Base-by-base conservation (phyloP, 1,140 invertebrate species). In the Ceratoteleas bidentatus region DNA sequence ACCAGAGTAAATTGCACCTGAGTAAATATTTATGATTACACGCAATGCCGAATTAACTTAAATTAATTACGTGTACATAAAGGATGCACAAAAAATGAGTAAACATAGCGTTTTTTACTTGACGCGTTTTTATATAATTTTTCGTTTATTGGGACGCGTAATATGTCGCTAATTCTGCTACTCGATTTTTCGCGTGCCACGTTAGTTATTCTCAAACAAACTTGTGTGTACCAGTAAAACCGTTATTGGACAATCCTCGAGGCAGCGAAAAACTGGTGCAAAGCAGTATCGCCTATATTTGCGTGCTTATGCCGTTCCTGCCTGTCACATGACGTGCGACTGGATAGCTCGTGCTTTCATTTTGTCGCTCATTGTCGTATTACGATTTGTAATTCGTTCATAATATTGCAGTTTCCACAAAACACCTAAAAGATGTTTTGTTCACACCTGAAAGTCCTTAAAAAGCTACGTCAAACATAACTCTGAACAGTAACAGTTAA, bases 241-340 rank as follows among this genome's bases (percentile, higher is more conserved):
- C 61, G 58, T 78, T 76, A 78, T 80, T 81, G 79, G 66, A 56
- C 54, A 70, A 58, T 80, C 45, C 49, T 76, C 56, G 66, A 81
- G 75, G 68, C 79, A 83, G 70, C 74, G 68, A 81, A 73, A 60
- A 74, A 62, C 69, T 77, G 70, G 68, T 78, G 56, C 81, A 79
- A 84, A 84, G 76, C 73, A 77, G 80, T 64, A 65, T 69, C 68
- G 49, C 58, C 45, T 34, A 65, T 73, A 79, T 62, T 83, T 60
- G 60, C 33, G 79, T 61, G 24, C 74, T 74, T 74, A 69, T 77
- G 78, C 13, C 43, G 32, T 58, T 68, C 32, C 36, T 69, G 64
- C 9, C 24, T 38, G 76, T 74, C 9, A 5, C 45, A n/a, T 75
- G 54, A 65, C 65, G 66, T 73, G 50, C 43, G 53, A 43, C 56